Base-by-base conservation (phyloP, 2,113 vertebrate genomes). In the Anarrhichthys ocellatus region DNA sequence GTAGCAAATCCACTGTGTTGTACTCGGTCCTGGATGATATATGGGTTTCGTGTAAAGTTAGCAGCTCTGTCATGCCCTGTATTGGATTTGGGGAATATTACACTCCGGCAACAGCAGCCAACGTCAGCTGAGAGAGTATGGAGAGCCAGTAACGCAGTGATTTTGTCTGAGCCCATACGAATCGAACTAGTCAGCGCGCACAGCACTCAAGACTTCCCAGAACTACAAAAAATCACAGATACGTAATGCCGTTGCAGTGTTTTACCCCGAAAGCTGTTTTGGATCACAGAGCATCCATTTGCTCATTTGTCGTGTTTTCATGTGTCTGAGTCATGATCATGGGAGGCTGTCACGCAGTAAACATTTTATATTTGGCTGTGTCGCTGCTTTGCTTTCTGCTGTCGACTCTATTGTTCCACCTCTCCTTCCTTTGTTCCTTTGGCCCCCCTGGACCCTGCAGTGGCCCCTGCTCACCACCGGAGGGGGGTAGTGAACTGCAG, bases 401-500 rank as follows among this genome's bases (percentile, higher is more conserved):
- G 17, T 71, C 2, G 1, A 20, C 44, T 81, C 83, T 44, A 42
- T 88, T 91, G 83, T 85, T 88, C 24, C 78, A 40, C 20, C 67
- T 63, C 48, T 44, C 18, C 70, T 27, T 84, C 81, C 91, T 93
- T 94, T 95, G 92, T 95, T 94, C 78, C 56, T 22, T 10, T 66
- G 63, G 22, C 36, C 34, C 58, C 40, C 52, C 85, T 36, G 44
- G 61, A 18, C 4, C 1, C 79, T 78, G 76, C 66, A 83, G 61
- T 14, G 54, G 0, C 63, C 4, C 0, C 0, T 0, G 5, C 54
- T 14, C 38, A 32, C 85, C 95, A 91, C 70, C 79, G 92, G 95
- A 93, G 93, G 93, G 90, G 10, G 84, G 89, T 91, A 82, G 80
- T 84, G 94, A 86, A 32, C 86, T 78, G 46, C 71, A 80, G 34